phyloP scores from a whole-genome alignment of 1,140 invertebrate genomes.

The Watersipora subatra region DNA sequence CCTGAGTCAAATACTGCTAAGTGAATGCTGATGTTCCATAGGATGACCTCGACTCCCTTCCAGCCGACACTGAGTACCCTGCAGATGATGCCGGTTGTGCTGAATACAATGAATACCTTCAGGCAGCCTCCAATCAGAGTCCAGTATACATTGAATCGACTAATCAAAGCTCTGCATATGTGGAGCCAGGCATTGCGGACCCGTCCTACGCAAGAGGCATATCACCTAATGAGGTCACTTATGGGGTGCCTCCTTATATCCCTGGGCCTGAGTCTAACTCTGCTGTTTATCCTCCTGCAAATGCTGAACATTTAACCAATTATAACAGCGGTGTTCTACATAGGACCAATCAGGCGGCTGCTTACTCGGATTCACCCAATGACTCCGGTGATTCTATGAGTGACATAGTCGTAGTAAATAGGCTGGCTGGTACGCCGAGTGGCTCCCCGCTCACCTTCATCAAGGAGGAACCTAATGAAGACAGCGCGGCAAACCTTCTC shows the following conservation, averaged over 20 bases:
- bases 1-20: too few species aligned
- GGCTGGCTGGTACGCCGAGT: not conserved
- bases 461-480: not conserved
- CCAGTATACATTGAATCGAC: not conserved
- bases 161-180: not conserved
- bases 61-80: not conserved
- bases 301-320: too few species aligned
- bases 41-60: not conserved
- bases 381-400: not conserved
- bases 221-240: not conserved
- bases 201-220: not conserved
- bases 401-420: not conserved
- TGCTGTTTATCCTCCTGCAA: too few species aligned
- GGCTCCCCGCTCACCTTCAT: not conserved
- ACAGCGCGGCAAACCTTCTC: too few species aligned
- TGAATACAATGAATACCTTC: not conserved
- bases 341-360: not conserved
- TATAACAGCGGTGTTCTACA: not conserved
- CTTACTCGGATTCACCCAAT: not conserved
- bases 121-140: not conserved
- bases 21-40: too few species aligned
- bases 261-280: not conserved
- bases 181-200: not conserved
- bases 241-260: too few species aligned
- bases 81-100: not conserved